Evolutionary conservation across 2,113 vertebrate genomes (phyloP).

Genomic region (Sylvietta virens): DNA sequence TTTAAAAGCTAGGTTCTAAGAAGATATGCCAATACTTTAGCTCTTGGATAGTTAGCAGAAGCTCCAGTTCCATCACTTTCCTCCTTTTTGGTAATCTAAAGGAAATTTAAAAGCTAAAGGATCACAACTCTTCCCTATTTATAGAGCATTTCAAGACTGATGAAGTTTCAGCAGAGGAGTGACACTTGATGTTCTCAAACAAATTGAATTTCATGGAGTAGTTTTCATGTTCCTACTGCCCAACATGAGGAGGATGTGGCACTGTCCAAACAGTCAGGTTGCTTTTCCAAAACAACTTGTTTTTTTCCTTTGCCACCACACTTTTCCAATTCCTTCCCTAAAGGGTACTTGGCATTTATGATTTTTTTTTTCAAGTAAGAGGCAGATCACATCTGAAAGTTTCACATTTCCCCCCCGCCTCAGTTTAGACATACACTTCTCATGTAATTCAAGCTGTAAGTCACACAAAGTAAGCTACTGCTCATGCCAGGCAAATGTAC

Average conservation of each 20-base stretch:
- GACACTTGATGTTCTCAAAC: neutral
- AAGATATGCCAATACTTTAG: neutral
- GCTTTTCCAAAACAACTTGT: neutral
- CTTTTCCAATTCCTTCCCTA: neutral
- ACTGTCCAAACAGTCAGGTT: neutral
- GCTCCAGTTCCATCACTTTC: neutral
- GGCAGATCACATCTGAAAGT: neutral
- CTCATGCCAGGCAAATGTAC: neutral
- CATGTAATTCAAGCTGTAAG: neutral
- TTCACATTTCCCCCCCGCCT: neutral
- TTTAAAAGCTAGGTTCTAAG: neutral
- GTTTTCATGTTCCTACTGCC: neutral
- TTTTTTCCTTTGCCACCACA: neutral
- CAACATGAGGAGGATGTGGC: neutral
- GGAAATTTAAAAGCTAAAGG: neutral
- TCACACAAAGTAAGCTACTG: too few species aligned
- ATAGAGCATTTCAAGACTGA: neutral
- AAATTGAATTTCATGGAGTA: neutral
- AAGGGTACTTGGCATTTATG: neutral
- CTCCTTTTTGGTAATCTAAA: neutral
- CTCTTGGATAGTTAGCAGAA: neutral
- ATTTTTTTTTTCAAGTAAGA: neutral
- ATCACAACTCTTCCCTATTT: neutral
- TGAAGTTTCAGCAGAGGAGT: neutral
- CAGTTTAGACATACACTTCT: neutral